A percentile compares a stretch with the other conserved stretches of the same genome.
These are phyloP conservation scores for Oscarella lobularis DNA, from an alignment of 37 sponge, comb jelly and placozoan genomes.

Conservation along the genomic window DNA sequence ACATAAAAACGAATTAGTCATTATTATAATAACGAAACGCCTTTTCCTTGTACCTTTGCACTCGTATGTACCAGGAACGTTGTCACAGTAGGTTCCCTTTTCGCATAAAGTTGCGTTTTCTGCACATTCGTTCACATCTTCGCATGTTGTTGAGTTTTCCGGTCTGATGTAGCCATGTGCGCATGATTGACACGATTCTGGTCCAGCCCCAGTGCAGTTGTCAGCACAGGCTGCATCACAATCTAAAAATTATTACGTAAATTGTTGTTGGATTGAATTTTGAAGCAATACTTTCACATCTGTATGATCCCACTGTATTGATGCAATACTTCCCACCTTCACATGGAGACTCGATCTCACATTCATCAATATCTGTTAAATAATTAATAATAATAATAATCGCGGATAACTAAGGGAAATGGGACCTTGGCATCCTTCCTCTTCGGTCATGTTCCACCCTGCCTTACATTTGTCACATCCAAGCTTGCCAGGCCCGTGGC, in stretches of 20 bases:
- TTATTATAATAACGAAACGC: not conserved
- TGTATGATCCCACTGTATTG: conserved; percentile 45
- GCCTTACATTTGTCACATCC: conserved; percentile 11
- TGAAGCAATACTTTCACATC: not conserved
- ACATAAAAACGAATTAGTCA: not conserved
- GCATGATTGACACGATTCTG: conserved; percentile 3
- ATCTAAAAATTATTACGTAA: not conserved
- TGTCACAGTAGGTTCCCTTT: not conserved
- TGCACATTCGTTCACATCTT: conserved; percentile 19
- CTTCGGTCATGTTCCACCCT: conserved; percentile 2
- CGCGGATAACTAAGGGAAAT: not conserved
- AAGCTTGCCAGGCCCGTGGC: conserved; percentile 5
- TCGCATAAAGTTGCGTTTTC: not conserved
- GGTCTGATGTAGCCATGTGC: not conserved
- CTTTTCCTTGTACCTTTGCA: not conserved
- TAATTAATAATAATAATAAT: too few relatives aligned
- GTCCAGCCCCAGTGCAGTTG: conserved; percentile 5
- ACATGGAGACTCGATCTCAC: conserved; percentile 37
- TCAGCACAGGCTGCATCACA: conserved; percentile 6
- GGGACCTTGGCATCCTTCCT: conserved; percentile 9
- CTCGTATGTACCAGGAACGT: not conserved
- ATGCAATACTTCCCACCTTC: conserved; percentile 60
- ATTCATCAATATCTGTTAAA: conserved; percentile 55
- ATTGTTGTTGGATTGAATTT: not conserved
- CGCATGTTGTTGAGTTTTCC: conserved; percentile 22